Base-by-base conservation (phyloP, 2,888 invertebrate genomes). In the Phasia obesa region DNA sequence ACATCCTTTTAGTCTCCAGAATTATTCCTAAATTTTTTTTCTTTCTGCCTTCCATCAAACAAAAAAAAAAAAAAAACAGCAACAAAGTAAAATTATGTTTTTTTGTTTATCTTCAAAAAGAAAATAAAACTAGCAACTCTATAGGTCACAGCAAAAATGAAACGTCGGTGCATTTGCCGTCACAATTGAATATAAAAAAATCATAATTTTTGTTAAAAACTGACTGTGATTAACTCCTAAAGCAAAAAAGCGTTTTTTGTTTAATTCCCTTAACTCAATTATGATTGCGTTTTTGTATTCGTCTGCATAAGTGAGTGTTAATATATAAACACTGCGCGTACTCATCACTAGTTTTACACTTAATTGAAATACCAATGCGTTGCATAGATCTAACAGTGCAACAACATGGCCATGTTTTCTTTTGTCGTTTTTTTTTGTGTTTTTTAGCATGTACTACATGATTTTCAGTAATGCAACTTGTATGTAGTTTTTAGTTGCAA, bases 281-380 rank as follows among this genome's bases (percentile, higher is more conserved):
- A 76, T 55, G 75, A 67, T 75, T 44, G 55, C 17, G 51, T 9
- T 49, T 42, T 60, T 23, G 57, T 44, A 21, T 44, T 69, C 44
- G 19, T 25, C 4, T 15, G 21, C 13, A 51, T 65, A 38, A 27
- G 15, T 6, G n/a, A 17, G 27, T 60, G 21, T 60, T 23, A 23
- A n/a, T 13, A 38, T 23, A 23, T 2, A 57, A 70, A 69, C 51
- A 70, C 64, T 59, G 51, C 38, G 38, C 42, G 44, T 78, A 78
- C 78, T 78, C 74, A 74, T 78, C 78, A 83, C 42, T 78, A 38
- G 60, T 79, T 77, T 74, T 79, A 42, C 53, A 79, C 67, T 76
- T 76, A 83, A 79, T 79, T 83, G 78, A 83, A 83, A 83, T 83
- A 79, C 78, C 83, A 79, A 71, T 79, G 78, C 83, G 83, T 83